A percentile compares a stretch with the other conserved stretches of the same genome.
Evolutionary conservation across 2,888 invertebrate genomes (phyloP).

Genomic region (Dasysyrphus albostriatus): DNA sequence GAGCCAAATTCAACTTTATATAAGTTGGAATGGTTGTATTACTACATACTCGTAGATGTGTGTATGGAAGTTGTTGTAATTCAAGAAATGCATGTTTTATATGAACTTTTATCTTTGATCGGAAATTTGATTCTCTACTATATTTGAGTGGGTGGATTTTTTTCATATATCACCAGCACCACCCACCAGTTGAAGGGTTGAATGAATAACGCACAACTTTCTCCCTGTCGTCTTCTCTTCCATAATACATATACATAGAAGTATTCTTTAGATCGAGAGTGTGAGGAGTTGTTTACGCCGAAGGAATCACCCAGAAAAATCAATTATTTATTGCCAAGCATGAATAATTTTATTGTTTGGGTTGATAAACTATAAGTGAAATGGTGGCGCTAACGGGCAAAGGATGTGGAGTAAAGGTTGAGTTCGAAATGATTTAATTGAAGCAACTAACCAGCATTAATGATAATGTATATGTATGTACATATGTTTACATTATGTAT

Average conservation of each 20-base stretch:
- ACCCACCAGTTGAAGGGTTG: slow-evolving; percentile 60
- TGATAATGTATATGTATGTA: not conserved
- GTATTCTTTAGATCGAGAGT: not conserved
- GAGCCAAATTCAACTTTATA: slow-evolving; percentile 55
- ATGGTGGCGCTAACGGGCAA: not conserved
- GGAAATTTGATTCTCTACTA: slow-evolving; percentile 5
- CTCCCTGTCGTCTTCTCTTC: not conserved
- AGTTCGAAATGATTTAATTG: not conserved
- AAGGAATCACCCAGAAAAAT: slow-evolving; percentile 42
- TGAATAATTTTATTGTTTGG: slow-evolving; percentile 60
- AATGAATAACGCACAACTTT: slow-evolving; percentile 34
- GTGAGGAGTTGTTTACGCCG: slow-evolving; percentile 55
- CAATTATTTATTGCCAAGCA: slow-evolving; percentile 64
- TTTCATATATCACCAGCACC: not conserved
- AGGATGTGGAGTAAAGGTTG: too few species aligned
- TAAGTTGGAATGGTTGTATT: slow-evolving; percentile 34
- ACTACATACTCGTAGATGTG: too few species aligned
- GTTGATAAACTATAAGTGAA: slow-evolving; percentile 16
- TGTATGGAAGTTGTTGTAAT: slow-evolving; percentile 8
- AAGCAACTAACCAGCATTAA: not conserved
- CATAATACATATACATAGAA: not conserved
- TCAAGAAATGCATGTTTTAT: slow-evolving; percentile 8
- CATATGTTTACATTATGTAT: too few species aligned
- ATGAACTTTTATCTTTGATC: slow-evolving; percentile 66
- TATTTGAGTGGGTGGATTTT: not conserved